Evolutionary conservation across 2,888 invertebrate genomes (phyloP), one percentile per base, ranked within the genome.

Genomic region (Phyllotreta cruciferae): DNA sequence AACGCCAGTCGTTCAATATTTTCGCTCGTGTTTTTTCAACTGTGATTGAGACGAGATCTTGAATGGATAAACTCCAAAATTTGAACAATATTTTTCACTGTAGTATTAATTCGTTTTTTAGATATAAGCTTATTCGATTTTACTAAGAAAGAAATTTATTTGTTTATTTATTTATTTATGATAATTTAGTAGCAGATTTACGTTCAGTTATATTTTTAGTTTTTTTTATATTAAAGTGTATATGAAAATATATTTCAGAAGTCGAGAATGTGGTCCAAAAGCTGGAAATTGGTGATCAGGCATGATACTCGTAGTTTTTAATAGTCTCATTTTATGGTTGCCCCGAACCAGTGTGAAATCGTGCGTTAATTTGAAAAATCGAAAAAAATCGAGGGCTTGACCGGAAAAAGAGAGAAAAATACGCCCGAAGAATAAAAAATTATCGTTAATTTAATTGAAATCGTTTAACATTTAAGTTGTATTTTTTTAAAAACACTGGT

Each of bases 231-330:
- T 24, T 24, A 24, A 35, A 38, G 52, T 52, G 52, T 52, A 52
- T 37, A 52, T 52, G 52, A 52, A 52, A 52, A 52, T 52, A 52
- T 52, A 52, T 52, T 52, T 52, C 52, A 52, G 52, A 52, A 13
- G 13, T 13, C 13, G 52, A 52, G 13, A 37, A 1, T n/a, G 5
- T 37, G 34, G 7, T 4, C 38, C 52, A 52, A 10, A 10, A 52
- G 52, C 52, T 11, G 38, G 52, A 52, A 10, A 52, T 37, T 6
- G 52, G 52, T 34, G 52, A 52, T 52, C 52, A 52, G n/a, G 52
- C 52, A 14, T 52, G 13, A 52, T 37, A 37, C 38, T 52, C 14
- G 14, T 50, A 36, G 37, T 50, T 6, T n/a, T 37, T 37, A n/a
- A 37, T 52, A 35, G 13, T 36, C 5, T n/a, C 11, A 35, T 50